Conservation (phyloP, 2,888 invertebrate species). For the Chymomyza fuscimana region DNA sequence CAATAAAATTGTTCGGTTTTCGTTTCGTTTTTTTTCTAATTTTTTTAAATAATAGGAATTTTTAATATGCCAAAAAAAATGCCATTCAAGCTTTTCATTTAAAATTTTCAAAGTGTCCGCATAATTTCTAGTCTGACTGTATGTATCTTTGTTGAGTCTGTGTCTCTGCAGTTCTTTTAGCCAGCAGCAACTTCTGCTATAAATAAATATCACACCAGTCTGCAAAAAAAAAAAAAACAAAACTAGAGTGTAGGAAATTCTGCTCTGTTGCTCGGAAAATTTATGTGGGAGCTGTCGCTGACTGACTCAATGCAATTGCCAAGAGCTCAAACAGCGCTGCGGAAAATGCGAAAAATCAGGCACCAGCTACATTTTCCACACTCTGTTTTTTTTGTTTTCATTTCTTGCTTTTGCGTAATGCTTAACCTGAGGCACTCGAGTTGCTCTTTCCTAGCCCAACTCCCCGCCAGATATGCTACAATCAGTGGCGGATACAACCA, state of each 20-base stretch:
- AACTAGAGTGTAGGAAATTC: slow-evolving; percentile 27
- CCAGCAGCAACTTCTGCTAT: slow-evolving; percentile 45
- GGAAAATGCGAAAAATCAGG: slow-evolving; percentile 49
- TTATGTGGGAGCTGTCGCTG: slow-evolving; percentile 42
- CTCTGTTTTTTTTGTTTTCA: slow-evolving; percentile 16
- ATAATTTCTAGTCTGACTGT: not conserved
- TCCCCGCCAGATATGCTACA: no score
- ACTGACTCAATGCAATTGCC: slow-evolving; percentile 8
- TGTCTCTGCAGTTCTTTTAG: not conserved
- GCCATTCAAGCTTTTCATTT: no score
- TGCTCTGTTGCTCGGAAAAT: slow-evolving; percentile 16
- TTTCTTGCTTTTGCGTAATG: slow-evolving; percentile 37
- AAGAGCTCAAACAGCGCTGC: slow-evolving; percentile 26
- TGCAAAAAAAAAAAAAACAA: slow-evolving; percentile 11
- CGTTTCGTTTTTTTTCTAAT: no score
- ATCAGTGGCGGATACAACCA: no score
- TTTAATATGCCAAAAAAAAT: no score
- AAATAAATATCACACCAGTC: slow-evolving; percentile 64
- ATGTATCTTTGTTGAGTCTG: not conserved
- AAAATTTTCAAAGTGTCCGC: no score
- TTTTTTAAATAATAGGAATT: no score
- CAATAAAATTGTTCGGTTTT: no score
- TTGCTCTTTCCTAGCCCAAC: slow-evolving; percentile 13
- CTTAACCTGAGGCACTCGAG: slow-evolving; percentile 37
- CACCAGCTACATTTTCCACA: slow-evolving; percentile 52